Conservation (phyloP, 2,797 vertebrate species). For the Erethizon dorsatum region DNA sequence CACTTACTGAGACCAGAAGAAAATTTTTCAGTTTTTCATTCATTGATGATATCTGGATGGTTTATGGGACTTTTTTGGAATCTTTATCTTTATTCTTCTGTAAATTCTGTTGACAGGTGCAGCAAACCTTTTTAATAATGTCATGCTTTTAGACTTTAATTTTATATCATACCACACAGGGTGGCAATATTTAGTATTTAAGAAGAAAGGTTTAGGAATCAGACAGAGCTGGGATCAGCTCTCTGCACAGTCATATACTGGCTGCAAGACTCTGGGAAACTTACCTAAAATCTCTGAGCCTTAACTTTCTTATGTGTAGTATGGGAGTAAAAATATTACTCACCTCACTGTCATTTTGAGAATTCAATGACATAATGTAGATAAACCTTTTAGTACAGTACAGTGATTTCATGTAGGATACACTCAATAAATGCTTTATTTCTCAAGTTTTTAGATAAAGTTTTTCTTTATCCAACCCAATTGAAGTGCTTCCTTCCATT, state of each 20-base stretch:
- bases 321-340: neutral
- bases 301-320: neutral
- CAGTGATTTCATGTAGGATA: neutral
- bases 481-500: conserved; percentile 85
- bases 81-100: conserved; percentile 45
- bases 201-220: conserved; percentile 3
- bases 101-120: conserved; percentile 54
- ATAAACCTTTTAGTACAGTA: neutral
- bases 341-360: conserved; percentile 1
- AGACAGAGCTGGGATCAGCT: neutral
- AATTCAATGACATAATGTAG: conserved; percentile 9
- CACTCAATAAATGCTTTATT: conserved; percentile 11
- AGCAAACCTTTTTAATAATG: conserved; percentile 60
- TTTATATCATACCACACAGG: conserved; percentile 10
- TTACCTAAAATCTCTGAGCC: conserved; percentile 28
- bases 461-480: conserved; percentile 80
- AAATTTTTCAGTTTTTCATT: conserved; percentile 11
- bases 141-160: conserved; percentile 15
- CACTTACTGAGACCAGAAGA: neutral
- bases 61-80: conserved; percentile 41
- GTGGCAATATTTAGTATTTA: neutral
- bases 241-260: neutral
- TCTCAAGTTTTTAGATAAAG: too few relatives aligned
- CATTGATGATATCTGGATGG: conserved; percentile 14
- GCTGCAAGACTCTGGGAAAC: neutral